phyloP scores from a whole-genome alignment of 2,113 vertebrate genomes.

The Vireo altiloquus region DNA sequence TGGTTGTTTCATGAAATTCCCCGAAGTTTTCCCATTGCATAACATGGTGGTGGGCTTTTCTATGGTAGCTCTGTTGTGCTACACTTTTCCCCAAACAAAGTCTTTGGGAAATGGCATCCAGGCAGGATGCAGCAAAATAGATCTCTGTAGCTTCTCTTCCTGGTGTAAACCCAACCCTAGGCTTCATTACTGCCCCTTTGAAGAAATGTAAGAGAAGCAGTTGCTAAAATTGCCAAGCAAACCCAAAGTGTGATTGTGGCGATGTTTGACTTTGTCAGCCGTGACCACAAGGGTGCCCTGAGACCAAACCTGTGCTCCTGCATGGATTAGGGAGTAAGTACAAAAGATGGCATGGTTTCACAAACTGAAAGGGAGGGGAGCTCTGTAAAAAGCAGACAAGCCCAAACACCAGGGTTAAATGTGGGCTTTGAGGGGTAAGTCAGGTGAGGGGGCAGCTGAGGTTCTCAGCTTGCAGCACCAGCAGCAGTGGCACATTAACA shows the following conservation, averaged over 20 bases:
- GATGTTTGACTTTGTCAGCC: neutral
- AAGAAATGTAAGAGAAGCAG: neutral
- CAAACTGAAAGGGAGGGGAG: neutral
- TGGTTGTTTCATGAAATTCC: neutral
- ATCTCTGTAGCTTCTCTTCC: neutral
- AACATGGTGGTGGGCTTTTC: neutral
- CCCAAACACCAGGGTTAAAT: neutral
- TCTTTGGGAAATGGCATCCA: neutral
- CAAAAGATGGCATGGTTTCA: neutral
- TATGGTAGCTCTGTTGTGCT: neutral
- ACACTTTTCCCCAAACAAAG: neutral
- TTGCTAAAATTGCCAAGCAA: neutral
- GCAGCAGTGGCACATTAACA: rapidly evolving
- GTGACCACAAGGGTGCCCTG: neutral
- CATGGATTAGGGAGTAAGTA: neutral
- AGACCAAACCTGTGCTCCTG: neutral
- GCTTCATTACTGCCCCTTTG: neutral
- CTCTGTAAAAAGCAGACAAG: neutral
- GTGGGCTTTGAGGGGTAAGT: neutral
- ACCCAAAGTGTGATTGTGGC: neutral
- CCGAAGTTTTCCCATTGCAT: neutral
- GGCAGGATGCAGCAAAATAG: neutral
- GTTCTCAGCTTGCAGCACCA: neutral
- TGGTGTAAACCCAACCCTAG: neutral
- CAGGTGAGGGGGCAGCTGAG: neutral